Percentiles rank a stretch among this genome's conserved stretches.
phyloP scores from a whole-genome alignment of 2,797 vertebrate species.

The Numenius phaeopus region DNA sequence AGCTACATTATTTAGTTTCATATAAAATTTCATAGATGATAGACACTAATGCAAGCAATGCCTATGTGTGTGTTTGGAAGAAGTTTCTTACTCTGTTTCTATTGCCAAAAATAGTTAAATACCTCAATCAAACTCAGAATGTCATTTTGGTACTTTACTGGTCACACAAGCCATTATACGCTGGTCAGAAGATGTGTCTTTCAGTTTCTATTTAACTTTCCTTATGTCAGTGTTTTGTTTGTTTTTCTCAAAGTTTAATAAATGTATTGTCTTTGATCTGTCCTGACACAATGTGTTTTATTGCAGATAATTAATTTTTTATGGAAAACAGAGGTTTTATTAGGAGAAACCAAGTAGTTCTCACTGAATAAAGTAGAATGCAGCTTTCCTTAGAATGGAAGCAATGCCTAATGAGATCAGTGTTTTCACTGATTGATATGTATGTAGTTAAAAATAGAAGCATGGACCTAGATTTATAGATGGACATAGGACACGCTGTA shows the following conservation, averaged over 20 bases:
- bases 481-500: not conserved
- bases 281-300: constrained; percentile 31
- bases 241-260: constrained; percentile 84
- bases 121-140: constrained; percentile 87
- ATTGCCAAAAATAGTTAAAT: constrained; percentile 87
- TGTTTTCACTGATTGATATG: not conserved
- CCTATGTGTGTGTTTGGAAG: constrained; percentile 76
- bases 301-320: not conserved
- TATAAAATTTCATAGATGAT: constrained; percentile 74
- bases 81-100: constrained; percentile 78
- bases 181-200: constrained; percentile 80
- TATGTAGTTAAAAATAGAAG: constrained; percentile 18
- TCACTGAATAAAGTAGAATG: not conserved
- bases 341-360: not conserved
- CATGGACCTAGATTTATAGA: not conserved
- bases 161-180: constrained; percentile 82
- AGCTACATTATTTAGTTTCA: constrained; percentile 80
- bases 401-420: not conserved
- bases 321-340: not conserved
- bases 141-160: constrained; percentile 86
- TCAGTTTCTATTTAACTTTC: constrained; percentile 84
- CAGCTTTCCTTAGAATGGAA: not conserved
- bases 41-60: constrained; percentile 79
- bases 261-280: constrained; percentile 85
- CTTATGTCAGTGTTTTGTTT: constrained; percentile 82